Base-by-base conservation (phyloP, 2,888 invertebrate species). In the Microctonus hyperodae region DNA sequence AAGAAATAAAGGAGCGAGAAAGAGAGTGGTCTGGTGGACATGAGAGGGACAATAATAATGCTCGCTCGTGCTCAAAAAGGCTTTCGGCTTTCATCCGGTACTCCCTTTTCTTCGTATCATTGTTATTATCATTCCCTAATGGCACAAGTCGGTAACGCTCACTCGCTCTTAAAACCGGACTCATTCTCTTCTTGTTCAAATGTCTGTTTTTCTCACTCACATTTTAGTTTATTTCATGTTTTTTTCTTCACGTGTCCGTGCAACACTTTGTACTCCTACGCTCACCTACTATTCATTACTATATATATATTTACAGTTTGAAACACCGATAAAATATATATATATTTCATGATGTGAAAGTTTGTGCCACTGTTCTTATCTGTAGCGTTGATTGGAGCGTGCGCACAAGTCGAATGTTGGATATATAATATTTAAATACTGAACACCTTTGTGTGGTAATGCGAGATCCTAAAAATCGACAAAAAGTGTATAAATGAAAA, bases 41-140 rank as follows among this genome's bases (percentile, higher is more conserved):
- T 67, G 65, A 72, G 23, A 51, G 37, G 28, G 53, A 62, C 62
- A 62, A 62, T 62, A 62, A 62, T 62, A 62, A 62, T 62, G 62
- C 62, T 62, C 62, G 62, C 62, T 62, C 62, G 62, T 62, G 62
- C 62, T 62, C 62, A 62, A 62, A 51, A 62, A 62, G 62, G 62
- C 37, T 62, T 53, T 62, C 62, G 25, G 59, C 44, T 60, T 44
- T 62, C 31, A 28, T 16, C 37, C 31, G 33, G 10, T 51, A 33
- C 55, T 28, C 31, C 31, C 53, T 35, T 51, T 59, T 48, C 28
- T 59, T 33, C 53, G 51, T 51, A 62, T 51, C 62, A 62, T 62
- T 62, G 51, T 62, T 62, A 62, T 62, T 62, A 62, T 62, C 53
- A 53, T 31, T 62, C 62, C 62, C 53, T 62, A 62, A 62, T 62